Base-by-base conservation (phyloP, 2,888 invertebrate genomes). In the Frankliniella fusca region DNA sequence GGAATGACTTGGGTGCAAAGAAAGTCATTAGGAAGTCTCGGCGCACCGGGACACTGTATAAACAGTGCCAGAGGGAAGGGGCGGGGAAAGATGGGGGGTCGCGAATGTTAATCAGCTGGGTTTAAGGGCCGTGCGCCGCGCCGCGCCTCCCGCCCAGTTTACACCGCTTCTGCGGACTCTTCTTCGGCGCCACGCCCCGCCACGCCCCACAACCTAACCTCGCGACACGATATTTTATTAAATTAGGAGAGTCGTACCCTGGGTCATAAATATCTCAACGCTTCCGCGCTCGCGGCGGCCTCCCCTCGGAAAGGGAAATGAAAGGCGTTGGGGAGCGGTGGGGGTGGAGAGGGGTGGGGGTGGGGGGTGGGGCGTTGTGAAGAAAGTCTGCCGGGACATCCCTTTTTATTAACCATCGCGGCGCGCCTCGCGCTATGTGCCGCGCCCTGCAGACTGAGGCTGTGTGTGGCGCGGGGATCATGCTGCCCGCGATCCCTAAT, bases 161-260 rank as follows among this genome's bases (percentile, higher is more conserved):
- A 38, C 38, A 54, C 54, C 54, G 54, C 54, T 54, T 54, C 38
- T 54, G 54, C 54, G 15, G 18, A 12, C 12, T 54, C 54, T 54
- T 54, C 54, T 70, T 23, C 70, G n/a, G n/a, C 20, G 70, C n/a
- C 23, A 23, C 54, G 70, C 70, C n/a, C 20, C 70, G 11, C 70
- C 70, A 23, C 70, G 70, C 70, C 70, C 23, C 70, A 23, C 70
- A 70, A 38, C 38, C 38, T 38, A 38, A 38, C 70, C 70, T 23
- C 70, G 70, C 70, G 70, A 70, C 70, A 70, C 70, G 70, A 70
- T 70, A 70, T 70, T 70, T 70, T 70, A 70, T 70, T 70, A 70
- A 70, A 70, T 70, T 70, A 70, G 70, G 70, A 20, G 70, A 70
- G 70, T 23, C 70, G 18, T 7, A 54, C 8, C 70, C 9, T 23